These are phyloP conservation scores for Rana temporaria DNA, from an alignment of 2,113 vertebrate genomes.

Conservation along the genomic window DNA sequence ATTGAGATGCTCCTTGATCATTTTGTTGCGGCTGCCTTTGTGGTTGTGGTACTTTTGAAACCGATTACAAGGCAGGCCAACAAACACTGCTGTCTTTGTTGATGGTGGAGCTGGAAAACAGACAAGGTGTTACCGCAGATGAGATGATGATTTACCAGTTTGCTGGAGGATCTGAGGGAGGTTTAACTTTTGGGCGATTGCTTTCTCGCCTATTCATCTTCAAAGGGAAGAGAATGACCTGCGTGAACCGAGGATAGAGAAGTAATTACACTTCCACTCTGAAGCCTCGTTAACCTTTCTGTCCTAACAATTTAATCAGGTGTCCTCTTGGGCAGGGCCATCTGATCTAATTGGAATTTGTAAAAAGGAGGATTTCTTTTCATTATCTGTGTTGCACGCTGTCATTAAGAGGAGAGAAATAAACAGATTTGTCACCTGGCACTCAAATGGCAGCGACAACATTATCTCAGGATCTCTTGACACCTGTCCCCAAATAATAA, in stretches of 20 bases:
- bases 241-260: not conserved
- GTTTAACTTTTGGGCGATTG: conserved; percentile 40
- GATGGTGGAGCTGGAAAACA: conserved; percentile 14
- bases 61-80: too few relatives aligned
- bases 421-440: conserved; percentile 65
- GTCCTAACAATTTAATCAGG: conserved; percentile 72
- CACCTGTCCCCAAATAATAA: conserved; percentile 40
- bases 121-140: conserved; percentile 7
- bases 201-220: conserved; percentile 44
- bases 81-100: conserved; percentile 23
- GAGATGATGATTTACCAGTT: not conserved
- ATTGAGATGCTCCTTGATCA: too few relatives aligned
- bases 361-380: conserved; percentile 72
- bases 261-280: conserved; percentile 65
- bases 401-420: conserved; percentile 71
- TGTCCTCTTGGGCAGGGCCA: conserved; percentile 67
- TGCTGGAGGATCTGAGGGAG: not conserved
- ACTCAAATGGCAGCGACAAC: conserved; percentile 44
- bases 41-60: too few relatives aligned
- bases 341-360: conserved; percentile 70
- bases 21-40: too few relatives aligned
- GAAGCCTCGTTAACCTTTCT: conserved; percentile 60
- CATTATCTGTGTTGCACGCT: conserved; percentile 69
- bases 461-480: conserved; percentile 63
- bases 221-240: conserved; percentile 28